Percentiles rank a stretch among this genome's conserved stretches.
Evolutionary conservation across 2,888 invertebrate species (phyloP).

Genomic region (Melikaiella ostensackeni): DNA sequence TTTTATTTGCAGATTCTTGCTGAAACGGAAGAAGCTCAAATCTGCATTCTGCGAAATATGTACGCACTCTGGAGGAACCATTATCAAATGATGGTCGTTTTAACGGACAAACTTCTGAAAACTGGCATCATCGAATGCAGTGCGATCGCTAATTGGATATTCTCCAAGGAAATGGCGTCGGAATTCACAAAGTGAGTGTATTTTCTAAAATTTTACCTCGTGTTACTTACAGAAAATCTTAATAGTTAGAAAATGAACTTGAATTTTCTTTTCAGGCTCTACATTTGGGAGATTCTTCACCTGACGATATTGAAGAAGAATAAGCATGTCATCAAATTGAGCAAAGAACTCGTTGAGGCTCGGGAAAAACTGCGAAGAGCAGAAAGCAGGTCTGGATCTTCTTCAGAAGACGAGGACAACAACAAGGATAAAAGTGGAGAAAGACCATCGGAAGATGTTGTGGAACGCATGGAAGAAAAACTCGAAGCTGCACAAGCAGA

Average conservation of each 20-base stretch:
- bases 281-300: constrained; percentile 98
- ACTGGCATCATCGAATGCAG: constrained; percentile 98
- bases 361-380: constrained; percentile 91
- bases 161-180: constrained; percentile 94
- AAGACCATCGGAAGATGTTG: constrained; percentile 88
- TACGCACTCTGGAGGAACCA: constrained; percentile 97
- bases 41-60: constrained; percentile 93
- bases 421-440: constrained; percentile 79
- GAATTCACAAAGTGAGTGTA: constrained; percentile 87
- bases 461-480: constrained; percentile 97
- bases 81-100: constrained; percentile 97
- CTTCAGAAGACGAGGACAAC: constrained; percentile 87
- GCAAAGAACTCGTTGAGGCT: constrained; percentile 89
- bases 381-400: constrained; percentile 87
- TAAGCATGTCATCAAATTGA: constrained; percentile 92
- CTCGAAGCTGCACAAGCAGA: constrained; percentile 96
- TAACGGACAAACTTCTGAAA: constrained; percentile 98
- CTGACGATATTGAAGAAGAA: constrained; percentile 98
- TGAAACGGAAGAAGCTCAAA: constrained; percentile 96
- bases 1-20: constrained; percentile 85
- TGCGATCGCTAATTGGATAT: constrained; percentile 98
- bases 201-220: constrained; percentile 10
- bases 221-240: neutral
- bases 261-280: constrained; percentile 81
- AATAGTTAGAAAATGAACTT: neutral